A percentile compares a stretch with the other conserved stretches of the same genome.
These are phyloP conservation scores for Malurus leucopterus DNA, from an alignment of 2,797 vertebrate species.

Conservation along the genomic window DNA sequence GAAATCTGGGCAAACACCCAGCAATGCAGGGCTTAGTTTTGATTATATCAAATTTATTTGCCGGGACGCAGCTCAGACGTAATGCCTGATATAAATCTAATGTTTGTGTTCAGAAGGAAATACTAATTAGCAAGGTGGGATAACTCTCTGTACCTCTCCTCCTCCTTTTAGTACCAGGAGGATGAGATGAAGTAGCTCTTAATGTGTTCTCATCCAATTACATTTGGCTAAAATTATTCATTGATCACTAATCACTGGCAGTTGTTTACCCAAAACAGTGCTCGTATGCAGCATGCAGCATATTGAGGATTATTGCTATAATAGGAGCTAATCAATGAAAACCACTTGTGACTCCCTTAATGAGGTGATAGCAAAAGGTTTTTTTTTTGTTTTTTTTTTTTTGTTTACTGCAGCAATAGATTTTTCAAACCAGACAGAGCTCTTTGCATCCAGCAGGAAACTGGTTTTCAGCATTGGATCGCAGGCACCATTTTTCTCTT, in stretches of 20 bases:
- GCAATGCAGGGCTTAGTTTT: not conserved
- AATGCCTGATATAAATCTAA: not conserved
- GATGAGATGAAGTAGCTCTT: conserved; percentile 58
- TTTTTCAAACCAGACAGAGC: conserved; percentile 54
- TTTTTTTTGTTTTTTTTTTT: conserved; percentile 39
- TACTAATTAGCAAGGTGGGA: conserved; percentile 16
- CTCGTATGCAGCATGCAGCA: conserved; percentile 34
- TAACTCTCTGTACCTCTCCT: conserved; percentile 29
- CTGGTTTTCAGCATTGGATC: conserved; percentile 37
- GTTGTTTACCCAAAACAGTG: conserved; percentile 68
- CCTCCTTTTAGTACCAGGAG: conserved; percentile 28
- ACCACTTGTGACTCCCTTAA: conserved; percentile 54
- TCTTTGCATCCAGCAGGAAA: conserved; percentile 56
- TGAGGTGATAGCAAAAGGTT: conserved; percentile 47
- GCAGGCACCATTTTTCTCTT: conserved; percentile 42
- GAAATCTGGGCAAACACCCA: not conserved
- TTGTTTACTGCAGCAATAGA: conserved; percentile 48
- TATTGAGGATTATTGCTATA: conserved; percentile 60
- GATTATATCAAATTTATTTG: not conserved
- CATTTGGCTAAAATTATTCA: conserved; percentile 66
- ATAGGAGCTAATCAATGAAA: conserved; percentile 71
- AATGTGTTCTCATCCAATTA: conserved; percentile 40
- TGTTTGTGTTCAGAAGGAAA: not conserved
- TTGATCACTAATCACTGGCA: conserved; percentile 68
- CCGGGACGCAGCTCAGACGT: not conserved